Evolutionary conservation across 2,113 vertebrate species (phyloP).

Genomic region (Oceanodroma tethys): DNA sequence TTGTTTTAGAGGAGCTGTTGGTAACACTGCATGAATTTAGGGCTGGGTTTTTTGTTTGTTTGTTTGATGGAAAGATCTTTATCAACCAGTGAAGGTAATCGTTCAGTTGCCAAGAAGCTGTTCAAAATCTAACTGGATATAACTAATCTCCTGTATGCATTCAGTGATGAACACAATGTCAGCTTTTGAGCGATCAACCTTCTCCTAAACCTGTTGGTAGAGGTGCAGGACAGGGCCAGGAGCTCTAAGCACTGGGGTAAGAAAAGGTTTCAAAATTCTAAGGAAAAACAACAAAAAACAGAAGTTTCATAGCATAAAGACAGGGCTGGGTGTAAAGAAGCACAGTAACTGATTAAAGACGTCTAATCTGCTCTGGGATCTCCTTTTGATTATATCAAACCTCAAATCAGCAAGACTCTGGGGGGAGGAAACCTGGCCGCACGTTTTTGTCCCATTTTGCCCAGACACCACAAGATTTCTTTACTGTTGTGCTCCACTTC

Average conservation of each 20-base stretch:
- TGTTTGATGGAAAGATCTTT: neutral
- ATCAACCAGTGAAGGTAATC: neutral
- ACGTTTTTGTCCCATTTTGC: neutral
- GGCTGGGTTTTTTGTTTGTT: neutral
- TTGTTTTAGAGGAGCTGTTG: neutral
- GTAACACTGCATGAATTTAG: neutral
- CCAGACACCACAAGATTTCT: conserved; percentile 11
- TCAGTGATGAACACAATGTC: neutral
- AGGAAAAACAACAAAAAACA: neutral
- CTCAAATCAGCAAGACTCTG: neutral
- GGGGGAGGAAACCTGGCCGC: neutral
- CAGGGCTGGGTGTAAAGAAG: neutral
- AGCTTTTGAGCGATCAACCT: neutral
- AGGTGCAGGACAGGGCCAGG: neutral
- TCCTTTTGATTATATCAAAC: neutral
- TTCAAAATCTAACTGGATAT: neutral
- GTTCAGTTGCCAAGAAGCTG: neutral
- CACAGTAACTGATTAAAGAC: neutral
- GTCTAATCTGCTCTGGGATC: neutral
- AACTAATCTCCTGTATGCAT: neutral
- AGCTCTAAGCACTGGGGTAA: neutral
- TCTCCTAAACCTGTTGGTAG: neutral
- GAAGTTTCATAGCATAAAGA: neutral
- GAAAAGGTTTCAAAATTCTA: neutral
- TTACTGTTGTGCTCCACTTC: neutral